Conservation (phyloP, 1,140 invertebrate genomes). For the Trachymyrmex cornetzi region DNA sequence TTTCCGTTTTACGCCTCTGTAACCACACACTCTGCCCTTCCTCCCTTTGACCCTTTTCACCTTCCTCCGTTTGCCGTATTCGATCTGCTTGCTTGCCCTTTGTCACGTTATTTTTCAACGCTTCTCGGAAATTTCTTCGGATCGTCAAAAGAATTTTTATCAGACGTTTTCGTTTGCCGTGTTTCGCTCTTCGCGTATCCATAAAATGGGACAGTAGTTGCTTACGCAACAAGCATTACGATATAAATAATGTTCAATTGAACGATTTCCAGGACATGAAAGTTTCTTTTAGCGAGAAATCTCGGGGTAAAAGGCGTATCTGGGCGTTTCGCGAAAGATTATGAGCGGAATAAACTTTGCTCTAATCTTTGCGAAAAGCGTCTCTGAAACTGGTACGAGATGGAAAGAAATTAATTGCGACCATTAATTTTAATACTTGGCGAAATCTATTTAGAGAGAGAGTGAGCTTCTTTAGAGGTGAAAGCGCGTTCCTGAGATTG, state of each 20-base stretch:
- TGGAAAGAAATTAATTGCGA: constrained; percentile 53
- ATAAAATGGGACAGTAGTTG: background rate
- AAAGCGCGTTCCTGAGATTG: constrained; percentile 50
- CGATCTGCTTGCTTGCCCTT: constrained; percentile 11
- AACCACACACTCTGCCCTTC: constrained; percentile 16
- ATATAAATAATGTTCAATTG: background rate
- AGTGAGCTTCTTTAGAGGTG: background rate
- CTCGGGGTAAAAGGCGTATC: background rate
- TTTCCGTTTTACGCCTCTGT: constrained; percentile 45
- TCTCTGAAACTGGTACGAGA: constrained; percentile 1
- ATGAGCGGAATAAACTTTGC: background rate
- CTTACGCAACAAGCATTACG: background rate
- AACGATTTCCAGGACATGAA: background rate
- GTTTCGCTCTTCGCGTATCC: background rate
- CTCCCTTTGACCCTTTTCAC: background rate
- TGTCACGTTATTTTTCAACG: constrained; percentile 43
- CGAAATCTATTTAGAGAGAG: constrained; percentile 52
- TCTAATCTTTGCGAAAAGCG: constrained; percentile 26
- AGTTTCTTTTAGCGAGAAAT: background rate
- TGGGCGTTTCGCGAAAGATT: constrained; percentile 15
- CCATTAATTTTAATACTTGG: constrained; percentile 54
- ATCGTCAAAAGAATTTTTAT: constrained; percentile 36
- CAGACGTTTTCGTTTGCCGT: background rate
- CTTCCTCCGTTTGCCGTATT: background rate
- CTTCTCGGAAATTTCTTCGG: constrained; percentile 9